A percentile compares a stretch with the other conserved stretches of the same genome.
These are phyloP conservation scores for Eurytemora carolleeae DNA, from an alignment of 1,140 invertebrate genomes.

Conservation along the genomic window DNA sequence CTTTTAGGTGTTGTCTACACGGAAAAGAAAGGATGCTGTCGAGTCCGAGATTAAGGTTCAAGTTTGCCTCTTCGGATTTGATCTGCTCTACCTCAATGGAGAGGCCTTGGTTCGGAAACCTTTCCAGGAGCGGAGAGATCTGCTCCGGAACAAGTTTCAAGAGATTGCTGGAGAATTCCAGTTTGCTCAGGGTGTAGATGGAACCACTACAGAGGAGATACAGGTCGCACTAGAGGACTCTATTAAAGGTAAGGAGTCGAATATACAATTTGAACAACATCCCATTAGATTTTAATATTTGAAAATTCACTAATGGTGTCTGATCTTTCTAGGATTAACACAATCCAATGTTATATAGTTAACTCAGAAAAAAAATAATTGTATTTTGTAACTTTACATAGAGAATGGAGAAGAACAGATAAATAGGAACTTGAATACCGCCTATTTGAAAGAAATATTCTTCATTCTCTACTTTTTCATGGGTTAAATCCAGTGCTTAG, in stretches of 20 bases:
- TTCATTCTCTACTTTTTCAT: too few species aligned
- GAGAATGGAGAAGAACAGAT: too few species aligned
- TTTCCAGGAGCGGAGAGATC: constrained; percentile 47
- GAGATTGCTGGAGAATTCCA: constrained; percentile 62
- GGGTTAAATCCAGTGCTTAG: too few species aligned
- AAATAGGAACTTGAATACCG: too few species aligned
- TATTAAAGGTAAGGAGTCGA: constrained; percentile 63
- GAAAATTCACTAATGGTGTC: too few species aligned
- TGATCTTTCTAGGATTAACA: too few species aligned
- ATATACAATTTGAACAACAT: too few species aligned
- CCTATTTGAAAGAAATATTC: too few species aligned
- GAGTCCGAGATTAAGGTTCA: constrained; percentile 82
- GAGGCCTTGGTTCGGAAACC: constrained; percentile 57
- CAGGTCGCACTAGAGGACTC: constrained; percentile 85
- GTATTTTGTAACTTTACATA: too few species aligned
- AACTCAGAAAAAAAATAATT: too few species aligned
- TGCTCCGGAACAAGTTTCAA: constrained; percentile 51
- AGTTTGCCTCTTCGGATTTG: constrained; percentile 95
- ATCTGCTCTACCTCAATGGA: constrained; percentile 86
- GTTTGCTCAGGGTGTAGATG: constrained; percentile 58
- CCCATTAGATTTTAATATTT: too few species aligned
- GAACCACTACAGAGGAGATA: constrained; percentile 71
- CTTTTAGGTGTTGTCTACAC: constrained; percentile 48
- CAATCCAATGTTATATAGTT: too few species aligned
- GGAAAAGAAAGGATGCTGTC: constrained; percentile 74